A percentile compares a stretch with the other conserved stretches of the same genome.
These are phyloP conservation scores for Psittacula cyanocephala DNA, from an alignment of 2,113 vertebrate species.

Conservation along the genomic window DNA sequence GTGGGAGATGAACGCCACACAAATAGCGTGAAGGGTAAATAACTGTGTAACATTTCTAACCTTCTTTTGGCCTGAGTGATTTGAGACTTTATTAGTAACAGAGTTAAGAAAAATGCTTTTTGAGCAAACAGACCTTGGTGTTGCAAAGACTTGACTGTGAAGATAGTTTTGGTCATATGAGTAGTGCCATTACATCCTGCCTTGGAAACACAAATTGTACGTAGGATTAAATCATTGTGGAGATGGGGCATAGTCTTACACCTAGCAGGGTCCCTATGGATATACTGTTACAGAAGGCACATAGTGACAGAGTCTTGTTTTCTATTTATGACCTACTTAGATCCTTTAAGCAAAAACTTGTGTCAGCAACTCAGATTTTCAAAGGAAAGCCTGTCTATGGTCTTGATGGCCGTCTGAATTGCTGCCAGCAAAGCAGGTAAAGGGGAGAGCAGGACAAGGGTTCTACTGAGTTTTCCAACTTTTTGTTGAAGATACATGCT, in stretches of 20 bases:
- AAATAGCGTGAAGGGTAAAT: slow-evolving; percentile 46
- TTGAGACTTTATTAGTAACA: not conserved
- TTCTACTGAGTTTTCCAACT: not conserved
- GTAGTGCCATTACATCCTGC: not conserved
- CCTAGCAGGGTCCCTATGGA: not conserved
- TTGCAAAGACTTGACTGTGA: slow-evolving; percentile 16
- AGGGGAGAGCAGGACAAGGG: not conserved
- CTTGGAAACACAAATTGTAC: not conserved
- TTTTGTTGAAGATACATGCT: not conserved
- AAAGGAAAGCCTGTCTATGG: not conserved
- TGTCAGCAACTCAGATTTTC: not conserved
- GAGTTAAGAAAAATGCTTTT: slow-evolving; percentile 32
- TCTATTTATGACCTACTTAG: not conserved
- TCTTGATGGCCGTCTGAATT: not conserved
- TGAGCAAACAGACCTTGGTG: slow-evolving; percentile 2
- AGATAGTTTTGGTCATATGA: not conserved
- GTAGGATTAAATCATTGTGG: not conserved
- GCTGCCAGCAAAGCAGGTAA: not conserved
- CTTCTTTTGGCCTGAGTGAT: not conserved
- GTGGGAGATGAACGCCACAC: slow-evolving; percentile 43
- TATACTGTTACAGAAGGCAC: rapidly evolving
- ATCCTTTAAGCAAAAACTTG: not conserved
- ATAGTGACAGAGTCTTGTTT: not conserved
- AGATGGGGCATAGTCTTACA: not conserved
- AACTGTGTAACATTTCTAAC: slow-evolving; percentile 32